Percentiles rank a stretch among this genome's conserved stretches.
phyloP scores from a whole-genome alignment of 2,888 invertebrate genomes.

The Strigamia crassipes region DNA sequence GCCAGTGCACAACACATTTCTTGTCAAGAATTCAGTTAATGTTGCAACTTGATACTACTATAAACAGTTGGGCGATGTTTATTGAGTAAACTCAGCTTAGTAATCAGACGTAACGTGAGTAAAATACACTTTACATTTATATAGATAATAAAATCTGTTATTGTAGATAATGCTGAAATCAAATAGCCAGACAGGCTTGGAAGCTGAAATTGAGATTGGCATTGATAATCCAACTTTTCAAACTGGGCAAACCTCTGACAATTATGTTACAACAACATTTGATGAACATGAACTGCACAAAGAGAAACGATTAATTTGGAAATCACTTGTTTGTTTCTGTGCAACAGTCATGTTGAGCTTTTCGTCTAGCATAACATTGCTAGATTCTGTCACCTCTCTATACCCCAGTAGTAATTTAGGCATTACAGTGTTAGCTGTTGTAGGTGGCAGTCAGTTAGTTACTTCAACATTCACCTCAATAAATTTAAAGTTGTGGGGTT shows the following conservation, averaged over 20 bases:
- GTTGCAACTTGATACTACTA: too few species aligned
- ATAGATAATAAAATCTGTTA: too few species aligned
- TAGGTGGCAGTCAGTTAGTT: background rate
- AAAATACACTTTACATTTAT: too few species aligned
- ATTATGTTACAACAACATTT: background rate
- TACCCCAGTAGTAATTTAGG: background rate
- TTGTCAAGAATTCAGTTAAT: too few species aligned
- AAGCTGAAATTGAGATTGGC: background rate
- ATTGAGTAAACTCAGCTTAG: too few species aligned
- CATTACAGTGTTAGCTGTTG: background rate
- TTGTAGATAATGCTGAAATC: background rate
- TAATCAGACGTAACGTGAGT: too few species aligned
- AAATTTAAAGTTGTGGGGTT: background rate
- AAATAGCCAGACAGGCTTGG: background rate
- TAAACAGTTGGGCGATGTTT: too few species aligned
- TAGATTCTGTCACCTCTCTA: background rate
- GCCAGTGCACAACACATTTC: too few species aligned
- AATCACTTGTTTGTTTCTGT: background rate
- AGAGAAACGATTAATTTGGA: background rate
- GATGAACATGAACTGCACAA: background rate
- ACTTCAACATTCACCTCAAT: background rate
- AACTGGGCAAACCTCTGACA: background rate
- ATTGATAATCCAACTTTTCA: background rate
- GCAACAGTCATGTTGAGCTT: background rate
- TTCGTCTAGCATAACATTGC: background rate